phyloP scores from a whole-genome alignment of 1,140 invertebrate genomes.

The Dreissena rostriformis region DNA sequence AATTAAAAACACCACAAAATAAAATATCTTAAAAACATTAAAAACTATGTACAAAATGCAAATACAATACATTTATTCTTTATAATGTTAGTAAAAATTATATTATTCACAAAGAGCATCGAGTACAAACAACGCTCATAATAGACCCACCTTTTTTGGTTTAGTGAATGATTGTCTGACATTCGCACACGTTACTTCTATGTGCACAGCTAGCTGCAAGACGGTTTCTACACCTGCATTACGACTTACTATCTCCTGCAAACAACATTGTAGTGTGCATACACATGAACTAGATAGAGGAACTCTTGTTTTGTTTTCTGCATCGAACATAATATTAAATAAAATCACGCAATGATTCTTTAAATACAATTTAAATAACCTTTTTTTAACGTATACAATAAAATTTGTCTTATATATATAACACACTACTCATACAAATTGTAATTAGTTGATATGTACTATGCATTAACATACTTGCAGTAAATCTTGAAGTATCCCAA shows the following conservation, averaged over 20 bases:
- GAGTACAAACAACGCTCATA: too few species aligned
- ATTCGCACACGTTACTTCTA: slow-evolving; percentile 63
- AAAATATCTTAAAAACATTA: too few species aligned
- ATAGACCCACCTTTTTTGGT: too few species aligned
- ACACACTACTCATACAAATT: too few species aligned
- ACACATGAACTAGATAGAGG: not conserved
- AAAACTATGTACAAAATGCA: too few species aligned
- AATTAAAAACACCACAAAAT: too few species aligned
- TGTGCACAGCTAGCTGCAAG: slow-evolving; percentile 63
- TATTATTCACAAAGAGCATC: not conserved
- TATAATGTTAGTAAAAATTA: too few species aligned
- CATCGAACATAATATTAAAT: not conserved
- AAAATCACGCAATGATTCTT: not conserved
- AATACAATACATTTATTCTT: too few species aligned
- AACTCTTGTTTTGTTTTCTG: not conserved
- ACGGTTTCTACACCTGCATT: slow-evolving; percentile 11
- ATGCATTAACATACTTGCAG: slow-evolving; percentile 28
- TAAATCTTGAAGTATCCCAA: slow-evolving; percentile 22
- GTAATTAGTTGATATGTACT: too few species aligned
- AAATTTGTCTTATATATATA: too few species aligned
- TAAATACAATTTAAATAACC: not conserved
- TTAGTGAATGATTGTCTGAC: slow-evolving; percentile 8
- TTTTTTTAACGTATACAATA: not conserved
- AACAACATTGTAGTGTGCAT: not conserved
- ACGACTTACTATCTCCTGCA: slow-evolving; percentile 11